A percentile compares a stretch with the other conserved stretches of the same genome.
These are phyloP conservation scores for Lamellibrachia columna DNA, from an alignment of 2,888 invertebrate genomes.

Conservation along the genomic window DNA sequence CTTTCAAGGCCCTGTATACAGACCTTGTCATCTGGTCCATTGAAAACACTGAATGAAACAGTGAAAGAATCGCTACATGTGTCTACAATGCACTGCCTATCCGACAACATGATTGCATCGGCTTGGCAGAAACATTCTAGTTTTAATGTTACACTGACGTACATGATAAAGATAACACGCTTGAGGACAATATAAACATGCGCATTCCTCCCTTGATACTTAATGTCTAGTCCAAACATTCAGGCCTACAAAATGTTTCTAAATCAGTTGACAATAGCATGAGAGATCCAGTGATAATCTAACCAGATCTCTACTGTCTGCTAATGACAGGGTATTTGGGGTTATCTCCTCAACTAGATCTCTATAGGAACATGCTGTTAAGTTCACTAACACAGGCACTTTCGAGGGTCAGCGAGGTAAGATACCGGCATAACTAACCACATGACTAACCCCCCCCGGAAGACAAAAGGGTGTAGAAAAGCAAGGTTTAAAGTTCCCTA, in stretches of 20 bases:
- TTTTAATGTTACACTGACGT: background rate
- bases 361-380: constrained; percentile 11
- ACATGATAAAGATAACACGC: background rate
- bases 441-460: background rate
- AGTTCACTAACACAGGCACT: constrained; percentile 4
- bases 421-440: background rate
- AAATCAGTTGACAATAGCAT: background rate
- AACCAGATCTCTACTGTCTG: constrained; percentile 16
- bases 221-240: background rate
- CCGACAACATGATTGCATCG: background rate
- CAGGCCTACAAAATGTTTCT: background rate
- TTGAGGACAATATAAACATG: background rate
- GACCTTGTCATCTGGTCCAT: background rate
- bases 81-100: background rate
- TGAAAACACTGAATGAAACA: background rate
- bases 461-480: background rate
- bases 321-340: background rate
- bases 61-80: background rate
- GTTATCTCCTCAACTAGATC: constrained; percentile 9
- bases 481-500: background rate
- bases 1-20: background rate
- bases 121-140: background rate
- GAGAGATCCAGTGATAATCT: background rate
- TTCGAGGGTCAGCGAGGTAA: background rate
- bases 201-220: background rate